Base-by-base conservation (phyloP, 2,888 invertebrate genomes). In the Salpingus planirostris region DNA sequence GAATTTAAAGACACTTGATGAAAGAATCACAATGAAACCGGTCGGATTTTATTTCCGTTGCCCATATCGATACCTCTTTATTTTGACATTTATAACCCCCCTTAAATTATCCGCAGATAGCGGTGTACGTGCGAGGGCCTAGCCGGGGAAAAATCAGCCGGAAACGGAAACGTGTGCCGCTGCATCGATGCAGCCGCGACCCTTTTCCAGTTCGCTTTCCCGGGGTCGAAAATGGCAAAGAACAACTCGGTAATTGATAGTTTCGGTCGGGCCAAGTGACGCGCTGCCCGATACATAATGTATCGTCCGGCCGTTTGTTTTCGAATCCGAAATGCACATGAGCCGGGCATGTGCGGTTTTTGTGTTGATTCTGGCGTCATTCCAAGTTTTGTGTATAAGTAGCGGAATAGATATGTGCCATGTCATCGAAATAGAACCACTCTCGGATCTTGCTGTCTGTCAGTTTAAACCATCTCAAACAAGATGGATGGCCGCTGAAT, bases 401-500 rank as follows among this genome's bases (percentile, higher is more conserved):
- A 49, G 46, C 54, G 51, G 47, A 52, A 55, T 53, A 57, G 55
- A 57, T 57, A 61, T 60, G 55, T 60, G 60, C 58, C 60, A 55
- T 60, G 62, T 62, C 62, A 60, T 60, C 59, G 54, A 45, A 54
- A 58, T 59, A 54, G 57, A 53, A 52, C 53, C 57, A 58, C 59
- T 59, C 60, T 59, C 60, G 55, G 59, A 59, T 61, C 60, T 59
- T 60, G 61, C 60, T 60, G 62, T 62, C 63, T 63, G 64, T 57
- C 64, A 64, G 59, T 63, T 62, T 64, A 63, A 63, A 63, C 62
- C 62, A 60, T 62, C 69, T 71, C 71, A 71, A 72, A 71, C 69
- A 72, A 73, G 72, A 73, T 72, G 72, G 72, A 73, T 73, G 71
- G 69, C 68, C 67, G 66, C 65, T 68, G 71, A 71, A 71, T 72